Conservation (phyloP, 2,113 vertebrate species). For the Stictonetta naevosa region DNA sequence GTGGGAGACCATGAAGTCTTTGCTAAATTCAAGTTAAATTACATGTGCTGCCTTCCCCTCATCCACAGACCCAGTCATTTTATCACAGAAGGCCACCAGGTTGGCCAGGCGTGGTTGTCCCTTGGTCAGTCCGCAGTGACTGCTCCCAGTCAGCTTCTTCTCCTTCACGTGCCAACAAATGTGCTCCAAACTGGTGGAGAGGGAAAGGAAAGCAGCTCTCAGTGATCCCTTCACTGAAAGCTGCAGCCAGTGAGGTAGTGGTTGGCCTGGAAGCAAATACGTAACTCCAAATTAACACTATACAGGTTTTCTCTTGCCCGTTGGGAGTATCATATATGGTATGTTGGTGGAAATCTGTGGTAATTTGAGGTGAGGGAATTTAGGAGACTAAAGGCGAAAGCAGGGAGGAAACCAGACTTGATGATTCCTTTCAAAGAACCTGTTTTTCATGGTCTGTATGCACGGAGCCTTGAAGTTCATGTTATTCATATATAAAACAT, state of each 20-base stretch:
- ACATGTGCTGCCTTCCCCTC: no score
- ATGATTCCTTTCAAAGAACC: conserved; percentile 29
- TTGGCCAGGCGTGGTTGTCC: neutral
- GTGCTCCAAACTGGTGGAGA: neutral
- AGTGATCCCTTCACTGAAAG: neutral
- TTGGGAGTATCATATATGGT: neutral
- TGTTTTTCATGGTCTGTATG: conserved; percentile 32
- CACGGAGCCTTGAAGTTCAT: conserved; percentile 8
- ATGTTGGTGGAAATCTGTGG: neutral
- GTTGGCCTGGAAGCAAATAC: neutral
- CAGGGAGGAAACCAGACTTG: conserved; percentile 24
- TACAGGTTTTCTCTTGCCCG: neutral
- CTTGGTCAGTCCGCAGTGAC: neutral
- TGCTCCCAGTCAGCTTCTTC: neutral
- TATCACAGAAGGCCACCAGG: accelerated
- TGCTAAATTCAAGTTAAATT: neutral
- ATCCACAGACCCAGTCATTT: neutral
- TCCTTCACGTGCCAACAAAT: neutral
- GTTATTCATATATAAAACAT: neutral
- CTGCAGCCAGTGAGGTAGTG: neutral
- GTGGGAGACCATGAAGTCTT: neutral
- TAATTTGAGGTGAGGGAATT: neutral
- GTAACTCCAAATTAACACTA: neutral
- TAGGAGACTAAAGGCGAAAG: conserved; percentile 5
- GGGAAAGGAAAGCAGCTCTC: neutral